A percentile compares a stretch with the other conserved stretches of the same genome.
Conservation (phyloP, 2,888 invertebrate genomes). For the Minunthozetes semirufus region DNA sequence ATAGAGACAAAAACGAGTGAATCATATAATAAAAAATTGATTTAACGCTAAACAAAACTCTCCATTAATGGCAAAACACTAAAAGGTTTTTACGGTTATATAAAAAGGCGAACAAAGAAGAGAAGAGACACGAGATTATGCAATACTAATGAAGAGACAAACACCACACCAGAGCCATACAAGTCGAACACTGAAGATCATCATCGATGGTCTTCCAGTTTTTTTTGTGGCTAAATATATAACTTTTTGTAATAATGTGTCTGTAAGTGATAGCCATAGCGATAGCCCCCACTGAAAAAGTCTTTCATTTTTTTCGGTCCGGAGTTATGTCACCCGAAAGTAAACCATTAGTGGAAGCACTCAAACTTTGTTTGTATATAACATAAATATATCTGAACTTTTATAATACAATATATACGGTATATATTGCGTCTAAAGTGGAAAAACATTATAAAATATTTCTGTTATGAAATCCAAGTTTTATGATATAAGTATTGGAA, state of each 20-base stretch:
- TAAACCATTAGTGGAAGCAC: slow-evolving; percentile 20
- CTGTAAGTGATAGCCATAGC: neutral
- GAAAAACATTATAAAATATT: slow-evolving; percentile 11
- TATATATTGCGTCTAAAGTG: neutral
- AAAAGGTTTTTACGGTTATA: slow-evolving; percentile 29
- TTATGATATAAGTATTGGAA: neutral
- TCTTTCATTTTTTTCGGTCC: neutral
- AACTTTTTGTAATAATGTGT: neutral
- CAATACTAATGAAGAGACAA: slow-evolving; percentile 20
- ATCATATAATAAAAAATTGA: slow-evolving; percentile 30
- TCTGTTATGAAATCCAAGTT: neutral
- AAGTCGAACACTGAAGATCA: neutral
- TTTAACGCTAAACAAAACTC: slow-evolving; percentile 28
- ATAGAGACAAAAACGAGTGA: slow-evolving; percentile 10
- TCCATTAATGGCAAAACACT: slow-evolving; percentile 29
- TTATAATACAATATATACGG: neutral
- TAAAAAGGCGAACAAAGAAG: neutral
- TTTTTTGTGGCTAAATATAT: neutral
- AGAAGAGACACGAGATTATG: slow-evolving; percentile 17
- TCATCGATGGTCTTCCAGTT: slow-evolving; percentile 2
- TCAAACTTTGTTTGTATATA: neutral
- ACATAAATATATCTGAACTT: neutral
- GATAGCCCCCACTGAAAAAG: neutral
- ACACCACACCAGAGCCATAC: neutral
- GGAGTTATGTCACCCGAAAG: slow-evolving; percentile 4